A percentile compares a stretch with the other conserved stretches of the same genome.
Evolutionary conservation across 1,140 invertebrate species (phyloP).

Genomic region (Euschistus heros): DNA sequence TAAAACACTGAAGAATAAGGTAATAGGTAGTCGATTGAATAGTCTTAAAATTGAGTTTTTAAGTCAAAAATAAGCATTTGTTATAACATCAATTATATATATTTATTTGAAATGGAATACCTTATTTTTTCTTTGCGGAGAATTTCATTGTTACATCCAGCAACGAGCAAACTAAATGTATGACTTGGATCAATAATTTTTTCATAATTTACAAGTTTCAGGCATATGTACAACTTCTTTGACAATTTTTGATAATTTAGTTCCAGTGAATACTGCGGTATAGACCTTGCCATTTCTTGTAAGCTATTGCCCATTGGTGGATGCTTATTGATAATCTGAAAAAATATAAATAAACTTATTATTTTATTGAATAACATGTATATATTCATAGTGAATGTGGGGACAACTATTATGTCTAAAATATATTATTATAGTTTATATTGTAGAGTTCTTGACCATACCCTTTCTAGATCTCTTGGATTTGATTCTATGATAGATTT

Average conservation of each 20-base stretch:
- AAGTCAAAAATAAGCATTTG: no score
- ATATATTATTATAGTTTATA: neutral
- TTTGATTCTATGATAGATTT: conserved; percentile 50
- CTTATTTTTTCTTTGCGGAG: conserved; percentile 9
- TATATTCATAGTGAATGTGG: neutral
- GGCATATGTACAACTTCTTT: neutral
- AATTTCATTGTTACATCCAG: neutral
- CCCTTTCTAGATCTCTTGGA: conserved; percentile 63
- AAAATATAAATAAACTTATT: no score
- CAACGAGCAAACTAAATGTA: neutral
- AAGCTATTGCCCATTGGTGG: conserved; percentile 34
- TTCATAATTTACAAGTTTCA: neutral
- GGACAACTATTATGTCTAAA: no score
- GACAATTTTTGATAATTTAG: conserved; percentile 4
- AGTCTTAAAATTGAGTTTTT: no score
- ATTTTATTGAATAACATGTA: neutral
- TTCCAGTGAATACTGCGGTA: conserved; percentile 31
- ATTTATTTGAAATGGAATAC: neutral
- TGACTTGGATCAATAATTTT: neutral
- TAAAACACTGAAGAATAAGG: no score
- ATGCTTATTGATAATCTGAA: conserved; percentile 32
- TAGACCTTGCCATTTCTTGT: conserved; percentile 28
- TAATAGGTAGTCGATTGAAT: no score
- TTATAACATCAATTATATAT: no score
- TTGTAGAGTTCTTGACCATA: conserved; percentile 33